Evolutionary conservation across 2,113 vertebrate species (phyloP), one percentile per base, ranked within the genome.

Genomic region (Engraulis encrasicolus): DNA sequence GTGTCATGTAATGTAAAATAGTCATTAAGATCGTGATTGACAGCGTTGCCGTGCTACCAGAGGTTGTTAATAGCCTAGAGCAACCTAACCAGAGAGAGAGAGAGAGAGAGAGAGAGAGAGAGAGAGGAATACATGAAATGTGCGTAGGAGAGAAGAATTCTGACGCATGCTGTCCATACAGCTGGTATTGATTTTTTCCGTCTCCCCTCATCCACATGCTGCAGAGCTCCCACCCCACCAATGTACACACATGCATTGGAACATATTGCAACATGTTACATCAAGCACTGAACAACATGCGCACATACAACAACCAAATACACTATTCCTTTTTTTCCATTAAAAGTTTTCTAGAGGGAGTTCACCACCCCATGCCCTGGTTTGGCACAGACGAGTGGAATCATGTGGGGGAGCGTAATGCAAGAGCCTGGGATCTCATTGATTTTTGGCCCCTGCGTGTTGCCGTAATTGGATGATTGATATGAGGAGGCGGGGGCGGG

Each of bases 11-110:
- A 83, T 84, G 34, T 49, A 27, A 52, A 66, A 48, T 78, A 58
- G 19, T 78, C 2, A 49, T 81, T 86, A 81, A 81, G 49, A 48
- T 71, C 71, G 40, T 40, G 40, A 23, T 50, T 50, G 54, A 81
- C 58, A 54, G 49, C 2, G 19, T 83, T 40, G 38, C 19, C 31
- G 52, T n/a, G 27, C 45, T 45, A 50, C n/a, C 81, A 82, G 77
- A 84, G 85, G 86, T 80, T 88, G 85, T 80, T 82, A 82, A 79
- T 34, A 74, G 27, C 66, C 27, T 12, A 74, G 31, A 31, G 27
- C 27, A 4, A n/a, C 54, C 4, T 23, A 38, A 58, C 48, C 5
- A 79, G 66, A 81, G 78, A 40, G 81, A 48, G 77, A 71, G 48
- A 23, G 45, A 79, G 49, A 50, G 40, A 38, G 38, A 37, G 45